Evolutionary conservation across 1,140 invertebrate species (phyloP).

Genomic region (Drosophila gunungcola): DNA sequence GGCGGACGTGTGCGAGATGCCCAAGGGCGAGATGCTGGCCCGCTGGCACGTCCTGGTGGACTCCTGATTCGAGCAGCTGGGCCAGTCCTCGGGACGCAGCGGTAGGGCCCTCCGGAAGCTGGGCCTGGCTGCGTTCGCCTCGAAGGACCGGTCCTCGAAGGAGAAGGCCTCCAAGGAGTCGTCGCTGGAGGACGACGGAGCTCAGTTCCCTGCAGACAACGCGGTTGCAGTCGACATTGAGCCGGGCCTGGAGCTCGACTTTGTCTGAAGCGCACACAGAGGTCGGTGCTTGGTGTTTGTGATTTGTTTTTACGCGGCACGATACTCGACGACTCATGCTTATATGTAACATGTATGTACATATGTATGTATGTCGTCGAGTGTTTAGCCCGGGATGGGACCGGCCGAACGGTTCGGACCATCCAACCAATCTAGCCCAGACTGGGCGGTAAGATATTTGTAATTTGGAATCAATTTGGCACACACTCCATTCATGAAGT

Average conservation of each 20-base stretch:
- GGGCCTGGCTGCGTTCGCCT: constrained; percentile 63
- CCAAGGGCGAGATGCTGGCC: constrained; percentile 82
- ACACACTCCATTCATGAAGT: constrained; percentile 58
- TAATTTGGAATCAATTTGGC: constrained; percentile 71
- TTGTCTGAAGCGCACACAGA: constrained; percentile 61
- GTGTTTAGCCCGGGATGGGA: constrained; percentile 2
- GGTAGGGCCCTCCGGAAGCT: constrained; percentile 67
- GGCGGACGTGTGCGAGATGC: constrained; percentile 92
- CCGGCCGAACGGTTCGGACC: constrained; percentile 19
- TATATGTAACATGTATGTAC: too few relatives aligned
- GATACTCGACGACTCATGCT: too few relatives aligned
- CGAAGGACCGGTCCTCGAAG: constrained; percentile 72
- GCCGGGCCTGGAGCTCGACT: constrained; percentile 78
- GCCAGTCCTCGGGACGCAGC: constrained; percentile 77
- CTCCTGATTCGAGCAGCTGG: constrained; percentile 85
- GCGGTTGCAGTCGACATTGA: constrained; percentile 82
- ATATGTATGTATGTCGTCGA: constrained; percentile 4
- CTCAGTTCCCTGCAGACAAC: constrained; percentile 60
- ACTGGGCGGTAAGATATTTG: constrained; percentile 53
- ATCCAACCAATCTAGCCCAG: constrained; percentile 14
- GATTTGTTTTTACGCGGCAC: constrained; percentile 58
- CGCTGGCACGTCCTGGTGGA: constrained; percentile 91
- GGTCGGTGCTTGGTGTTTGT: constrained; percentile 41
- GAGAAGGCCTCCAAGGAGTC: constrained; percentile 62
- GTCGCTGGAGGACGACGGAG: constrained; percentile 32